Conservation (phyloP, 2,113 vertebrate genomes). For the Holacanthus passer region DNA sequence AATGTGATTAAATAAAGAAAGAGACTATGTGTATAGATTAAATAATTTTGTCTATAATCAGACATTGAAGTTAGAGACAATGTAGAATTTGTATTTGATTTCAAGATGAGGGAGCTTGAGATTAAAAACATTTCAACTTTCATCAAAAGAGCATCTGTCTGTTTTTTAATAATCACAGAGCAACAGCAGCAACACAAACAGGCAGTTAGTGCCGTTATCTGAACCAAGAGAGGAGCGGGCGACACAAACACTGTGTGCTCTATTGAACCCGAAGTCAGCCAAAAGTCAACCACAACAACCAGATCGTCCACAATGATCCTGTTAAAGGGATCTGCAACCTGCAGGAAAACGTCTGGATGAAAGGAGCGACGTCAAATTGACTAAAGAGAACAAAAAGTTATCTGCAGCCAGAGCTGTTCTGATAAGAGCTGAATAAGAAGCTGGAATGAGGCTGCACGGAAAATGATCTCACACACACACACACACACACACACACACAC, state of each 20-base stretch:
- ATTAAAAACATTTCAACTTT: background rate
- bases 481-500: slow-evolving; percentile 1
- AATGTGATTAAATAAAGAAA: too few relatives aligned
- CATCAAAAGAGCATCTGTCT: slow-evolving; percentile 1
- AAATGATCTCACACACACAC: slow-evolving; percentile 17
- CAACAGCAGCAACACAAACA: slow-evolving; percentile 16
- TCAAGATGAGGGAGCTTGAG: background rate
- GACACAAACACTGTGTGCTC: background rate
- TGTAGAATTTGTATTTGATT: background rate
- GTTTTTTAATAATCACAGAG: slow-evolving; percentile 17
- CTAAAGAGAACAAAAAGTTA: slow-evolving; percentile 30
- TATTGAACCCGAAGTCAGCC: background rate
- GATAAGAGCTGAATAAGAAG: slow-evolving; percentile 39
- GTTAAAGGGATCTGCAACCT: background rate
- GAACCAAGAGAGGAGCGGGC: background rate
- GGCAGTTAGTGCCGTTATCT: slow-evolving; percentile 7
- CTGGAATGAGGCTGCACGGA: background rate
- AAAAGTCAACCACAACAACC: slow-evolving; percentile 1
- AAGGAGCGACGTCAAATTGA: background rate
- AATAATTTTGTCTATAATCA: too few relatives aligned
- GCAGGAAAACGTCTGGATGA: slow-evolving; percentile 19
- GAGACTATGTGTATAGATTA: too few relatives aligned
- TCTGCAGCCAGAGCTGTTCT: slow-evolving; percentile 21
- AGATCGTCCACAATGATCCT: background rate
- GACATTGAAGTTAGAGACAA: too few relatives aligned